Conservation (phyloP, 23 tunicate species). For the Halocynthia roretzi region DNA sequence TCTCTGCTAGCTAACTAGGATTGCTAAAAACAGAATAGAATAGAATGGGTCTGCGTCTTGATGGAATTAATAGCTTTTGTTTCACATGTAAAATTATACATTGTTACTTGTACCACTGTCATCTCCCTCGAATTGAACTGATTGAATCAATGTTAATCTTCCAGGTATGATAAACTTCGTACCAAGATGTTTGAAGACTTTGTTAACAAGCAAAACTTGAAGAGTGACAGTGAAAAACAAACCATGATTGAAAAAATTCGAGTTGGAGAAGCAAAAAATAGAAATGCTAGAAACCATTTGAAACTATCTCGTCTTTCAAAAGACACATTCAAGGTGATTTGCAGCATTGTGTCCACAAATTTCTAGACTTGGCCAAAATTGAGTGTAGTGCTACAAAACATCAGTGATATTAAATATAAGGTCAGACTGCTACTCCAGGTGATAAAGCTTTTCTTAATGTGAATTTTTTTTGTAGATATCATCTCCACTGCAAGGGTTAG, state of each 20-base stretch:
- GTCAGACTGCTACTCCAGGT: too few relatives aligned
- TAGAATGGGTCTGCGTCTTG: too few relatives aligned
- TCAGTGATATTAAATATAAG: background rate
- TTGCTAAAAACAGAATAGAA: too few relatives aligned
- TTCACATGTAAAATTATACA: too few relatives aligned
- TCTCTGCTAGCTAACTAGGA: too few relatives aligned
- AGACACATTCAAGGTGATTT: slow-evolving; percentile 18
- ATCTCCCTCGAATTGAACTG: too few relatives aligned
- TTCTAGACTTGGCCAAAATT: too few relatives aligned
- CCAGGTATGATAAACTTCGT: slow-evolving; percentile 50
- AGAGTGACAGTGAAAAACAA: slow-evolving; percentile 10
- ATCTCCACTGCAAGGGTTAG: slow-evolving; percentile 7
- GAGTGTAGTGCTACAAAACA: background rate
- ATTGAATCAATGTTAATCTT: background rate
- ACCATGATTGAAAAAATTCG: slow-evolving; percentile 20
- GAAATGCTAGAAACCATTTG: slow-evolving; percentile 17
- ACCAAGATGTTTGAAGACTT: slow-evolving; percentile 28
- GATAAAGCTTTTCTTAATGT: background rate
- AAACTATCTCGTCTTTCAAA: slow-evolving; percentile 11
- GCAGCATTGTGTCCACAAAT: background rate
- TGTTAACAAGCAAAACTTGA: background rate
- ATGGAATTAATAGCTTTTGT: background rate
- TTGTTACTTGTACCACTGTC: too few relatives aligned
- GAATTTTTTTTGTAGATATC: background rate
- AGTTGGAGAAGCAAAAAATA: slow-evolving; percentile 22